Evolutionary conservation across 1,140 invertebrate species (phyloP).

Genomic region (Scaptomyza hsui): DNA sequence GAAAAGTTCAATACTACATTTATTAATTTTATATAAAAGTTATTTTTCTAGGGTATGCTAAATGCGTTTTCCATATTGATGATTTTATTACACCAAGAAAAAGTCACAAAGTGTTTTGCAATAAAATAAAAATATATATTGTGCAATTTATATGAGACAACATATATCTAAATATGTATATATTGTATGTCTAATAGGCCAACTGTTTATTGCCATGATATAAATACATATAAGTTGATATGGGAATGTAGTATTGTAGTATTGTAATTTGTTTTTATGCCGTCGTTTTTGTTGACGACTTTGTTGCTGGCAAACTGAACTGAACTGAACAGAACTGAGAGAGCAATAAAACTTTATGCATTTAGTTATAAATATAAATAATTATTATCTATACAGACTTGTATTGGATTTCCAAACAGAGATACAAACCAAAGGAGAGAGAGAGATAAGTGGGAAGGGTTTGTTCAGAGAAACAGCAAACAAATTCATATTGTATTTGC

Average conservation of each 20-base stretch:
- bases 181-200: constrained; percentile 2
- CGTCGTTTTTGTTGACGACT: constrained; percentile 74
- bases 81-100: constrained; percentile 13
- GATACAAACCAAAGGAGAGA: constrained; percentile 13
- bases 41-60: background rate
- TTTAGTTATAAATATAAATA: constrained; percentile 82
- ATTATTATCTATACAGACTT: constrained; percentile 70
- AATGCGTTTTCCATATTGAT: background rate
- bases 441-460: background rate
- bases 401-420: constrained; percentile 58
- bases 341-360: constrained; percentile 78
- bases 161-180: constrained; percentile 21
- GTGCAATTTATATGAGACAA: constrained; percentile 9
- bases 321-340: no score
- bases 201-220: constrained; percentile 19
- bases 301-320: constrained; percentile 51
- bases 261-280: constrained; percentile 77
- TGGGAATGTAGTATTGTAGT: no score
- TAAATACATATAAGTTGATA: constrained; percentile 45
- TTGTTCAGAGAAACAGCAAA: constrained; percentile 19
- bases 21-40: background rate
- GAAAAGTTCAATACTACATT: no score
- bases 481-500: constrained; percentile 47
- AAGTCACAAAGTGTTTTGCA: constrained; percentile 29
- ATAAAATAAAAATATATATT: constrained; percentile 59